Evolutionary conservation across 1,140 invertebrate species (phyloP), one percentile per base, ranked within the genome.

Genomic region (Tetramorium alpestre): DNA sequence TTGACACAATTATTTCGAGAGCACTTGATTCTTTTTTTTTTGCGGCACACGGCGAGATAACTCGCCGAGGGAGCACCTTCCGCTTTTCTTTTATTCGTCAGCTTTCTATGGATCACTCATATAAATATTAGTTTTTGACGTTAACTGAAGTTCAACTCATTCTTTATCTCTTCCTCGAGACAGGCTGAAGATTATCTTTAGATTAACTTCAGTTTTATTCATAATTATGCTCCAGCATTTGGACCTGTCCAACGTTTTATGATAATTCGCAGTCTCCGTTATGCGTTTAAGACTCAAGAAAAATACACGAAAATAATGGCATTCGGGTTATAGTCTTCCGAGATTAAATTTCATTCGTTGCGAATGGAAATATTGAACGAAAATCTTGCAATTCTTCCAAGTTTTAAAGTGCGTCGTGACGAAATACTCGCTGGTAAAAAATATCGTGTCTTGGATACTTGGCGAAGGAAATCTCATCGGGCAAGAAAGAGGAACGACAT

Each of bases 1-100:
- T 65, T 56, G 88, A 60, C 80, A 82, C 80, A 84, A 75, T 84
- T 84, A 84, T 38, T 60, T 75, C 56, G 58, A 69, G 70, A 65
- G 56, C 13, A 13, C 25, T 60, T 16, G 6, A 1, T 54, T 18
- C 16, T 13, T 25, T 58, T 25, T 72, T 84, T 70, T 70, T 73
- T 0, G 11, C 54, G 38, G 41, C 64, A 18, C n/a, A 22, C 16
- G 8, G 3, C 54, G 51, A 47, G 25, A 47, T 49, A 38, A 47
- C 28, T 28, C 18, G 38, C 18, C 11, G 41, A 44, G 4, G 54
- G 2, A 33, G 25, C 25, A 41, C 11, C 22, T 25, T 16, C 25
- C 49, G 49, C 33, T 51, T 70, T 58, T 4, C 33, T 54, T 33
- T 41, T 49, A 22, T 73, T 82, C 25, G 44, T 73, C 49, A 47